Conservation (phyloP, 2,888 invertebrate species). For the Drosophila prostipennis region DNA sequence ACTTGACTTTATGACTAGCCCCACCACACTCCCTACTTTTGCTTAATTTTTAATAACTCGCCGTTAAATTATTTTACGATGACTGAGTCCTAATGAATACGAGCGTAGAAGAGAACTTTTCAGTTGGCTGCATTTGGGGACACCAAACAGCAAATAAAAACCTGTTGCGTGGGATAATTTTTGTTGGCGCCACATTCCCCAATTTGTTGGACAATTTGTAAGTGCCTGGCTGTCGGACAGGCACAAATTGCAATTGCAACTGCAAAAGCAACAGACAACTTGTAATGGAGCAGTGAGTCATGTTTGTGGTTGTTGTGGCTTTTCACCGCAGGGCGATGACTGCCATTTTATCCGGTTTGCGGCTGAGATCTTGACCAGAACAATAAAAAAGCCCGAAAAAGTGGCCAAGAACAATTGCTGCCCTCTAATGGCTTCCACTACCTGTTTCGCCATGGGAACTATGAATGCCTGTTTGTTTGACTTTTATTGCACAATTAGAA, state of each 20-base stretch:
- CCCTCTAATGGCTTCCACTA: conserved; percentile 22
- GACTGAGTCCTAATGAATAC: conserved; percentile 28
- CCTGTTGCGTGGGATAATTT: conserved; percentile 75
- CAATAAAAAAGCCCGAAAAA: conserved; percentile 29
- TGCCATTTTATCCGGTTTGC: conserved; percentile 24
- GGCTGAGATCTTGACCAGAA: conserved; percentile 36
- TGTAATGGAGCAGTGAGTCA: conserved; percentile 28
- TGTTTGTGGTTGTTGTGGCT: conserved; percentile 21
- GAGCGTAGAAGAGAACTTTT: conserved; percentile 41
- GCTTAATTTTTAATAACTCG: conserved; percentile 60
- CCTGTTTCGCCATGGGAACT: conserved; percentile 21
- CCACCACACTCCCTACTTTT: conserved; percentile 21
- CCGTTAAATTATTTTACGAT: conserved; percentile 63
- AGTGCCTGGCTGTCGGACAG: conserved; percentile 16
- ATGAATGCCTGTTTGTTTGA: conserved; percentile 40
- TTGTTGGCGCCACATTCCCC: conserved; percentile 23
- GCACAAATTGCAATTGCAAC: conserved; percentile 24
- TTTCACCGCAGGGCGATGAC: conserved; percentile 13
- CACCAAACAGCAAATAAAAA: conserved; percentile 42
- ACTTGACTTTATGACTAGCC: conserved; percentile 51
- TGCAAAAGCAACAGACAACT: conserved; percentile 4
- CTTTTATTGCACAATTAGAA: conserved; percentile 64
- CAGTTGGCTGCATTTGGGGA: conserved; percentile 24
- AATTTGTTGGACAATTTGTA: conserved; percentile 50
- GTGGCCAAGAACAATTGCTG: conserved; percentile 22